These are phyloP conservation scores for Psophia crepitans DNA, from an alignment of 2,113 vertebrate species.

Conservation along the genomic window DNA sequence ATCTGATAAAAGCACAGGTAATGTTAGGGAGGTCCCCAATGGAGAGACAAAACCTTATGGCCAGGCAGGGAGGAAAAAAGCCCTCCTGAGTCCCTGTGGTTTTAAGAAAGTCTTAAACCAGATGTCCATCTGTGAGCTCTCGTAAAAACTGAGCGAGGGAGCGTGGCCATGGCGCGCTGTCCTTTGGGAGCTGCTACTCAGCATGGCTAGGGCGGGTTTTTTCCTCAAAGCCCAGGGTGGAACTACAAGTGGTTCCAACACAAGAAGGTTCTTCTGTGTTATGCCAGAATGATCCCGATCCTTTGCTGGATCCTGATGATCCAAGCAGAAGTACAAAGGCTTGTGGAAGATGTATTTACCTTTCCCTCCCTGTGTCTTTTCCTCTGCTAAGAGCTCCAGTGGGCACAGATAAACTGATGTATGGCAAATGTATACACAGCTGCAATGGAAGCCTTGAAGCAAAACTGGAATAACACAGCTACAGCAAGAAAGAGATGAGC, in stretches of 20 bases:
- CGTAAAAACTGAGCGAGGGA: neutral
- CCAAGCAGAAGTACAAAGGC: neutral
- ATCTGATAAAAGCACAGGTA: neutral
- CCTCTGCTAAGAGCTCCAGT: neutral
- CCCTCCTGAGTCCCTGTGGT: neutral
- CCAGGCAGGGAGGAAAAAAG: neutral
- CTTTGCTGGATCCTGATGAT: no score
- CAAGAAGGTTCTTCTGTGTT: neutral
- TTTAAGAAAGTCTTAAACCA: neutral
- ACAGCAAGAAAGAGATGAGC: neutral
- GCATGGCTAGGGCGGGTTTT: neutral
- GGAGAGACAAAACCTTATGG: neutral
- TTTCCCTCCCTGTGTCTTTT: neutral
- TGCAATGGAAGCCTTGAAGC: slow-evolving; percentile 39
- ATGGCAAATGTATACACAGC: slow-evolving; percentile 13
- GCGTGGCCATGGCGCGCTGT: neutral
- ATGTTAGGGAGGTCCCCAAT: neutral
- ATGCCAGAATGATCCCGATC: neutral
- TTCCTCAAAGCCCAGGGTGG: neutral
- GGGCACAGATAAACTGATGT: slow-evolving; percentile 40
- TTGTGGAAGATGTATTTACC: neutral
- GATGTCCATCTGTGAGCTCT: neutral
- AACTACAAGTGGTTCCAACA: neutral
- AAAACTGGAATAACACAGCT: slow-evolving; percentile 8
- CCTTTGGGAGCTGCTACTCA: neutral